A percentile compares a stretch with the other conserved stretches of the same genome.
Conservation (phyloP, 2,797 vertebrate species). For the Pangasius sanitwongsei region DNA sequence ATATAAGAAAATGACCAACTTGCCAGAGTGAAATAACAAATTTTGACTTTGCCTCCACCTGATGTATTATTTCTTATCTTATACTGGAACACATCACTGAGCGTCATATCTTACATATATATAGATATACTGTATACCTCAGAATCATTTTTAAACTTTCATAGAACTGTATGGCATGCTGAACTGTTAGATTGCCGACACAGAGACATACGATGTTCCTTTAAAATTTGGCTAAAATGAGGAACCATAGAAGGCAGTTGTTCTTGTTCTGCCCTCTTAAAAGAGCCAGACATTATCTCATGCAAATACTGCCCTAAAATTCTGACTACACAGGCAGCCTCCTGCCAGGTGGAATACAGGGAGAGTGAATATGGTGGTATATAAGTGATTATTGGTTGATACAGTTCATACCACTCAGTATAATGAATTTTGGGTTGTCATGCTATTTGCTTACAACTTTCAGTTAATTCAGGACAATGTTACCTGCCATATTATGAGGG, state of each 20-base stretch:
- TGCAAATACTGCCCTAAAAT: conserved; percentile 28
- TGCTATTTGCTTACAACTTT: not conserved
- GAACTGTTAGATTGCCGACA: not conserved
- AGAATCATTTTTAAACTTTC: not conserved
- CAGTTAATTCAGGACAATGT: not conserved
- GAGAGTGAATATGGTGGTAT: not conserved
- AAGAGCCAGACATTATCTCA: conserved; percentile 20
- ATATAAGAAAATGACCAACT: not conserved
- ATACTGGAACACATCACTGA: not conserved
- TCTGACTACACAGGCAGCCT: conserved; percentile 18
- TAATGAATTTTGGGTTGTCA: not conserved
- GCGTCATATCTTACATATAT: not conserved
- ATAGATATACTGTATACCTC: not conserved
- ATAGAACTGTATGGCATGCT: not conserved
- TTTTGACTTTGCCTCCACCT: not conserved
- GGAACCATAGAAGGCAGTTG: not conserved
- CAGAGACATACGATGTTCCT: not conserved
- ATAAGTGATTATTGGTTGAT: not conserved
- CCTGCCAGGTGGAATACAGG: not conserved
- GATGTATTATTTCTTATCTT: not conserved
- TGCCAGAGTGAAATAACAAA: not conserved
- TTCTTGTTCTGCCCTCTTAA: conserved; percentile 8
- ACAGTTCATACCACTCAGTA: not conserved
- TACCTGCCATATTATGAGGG: not conserved
- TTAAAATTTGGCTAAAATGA: conserved; percentile 18